Evolutionary conservation across 2,113 vertebrate species (phyloP), one percentile per base, ranked within the genome.

Genomic region (Sisor rabdophorus): DNA sequence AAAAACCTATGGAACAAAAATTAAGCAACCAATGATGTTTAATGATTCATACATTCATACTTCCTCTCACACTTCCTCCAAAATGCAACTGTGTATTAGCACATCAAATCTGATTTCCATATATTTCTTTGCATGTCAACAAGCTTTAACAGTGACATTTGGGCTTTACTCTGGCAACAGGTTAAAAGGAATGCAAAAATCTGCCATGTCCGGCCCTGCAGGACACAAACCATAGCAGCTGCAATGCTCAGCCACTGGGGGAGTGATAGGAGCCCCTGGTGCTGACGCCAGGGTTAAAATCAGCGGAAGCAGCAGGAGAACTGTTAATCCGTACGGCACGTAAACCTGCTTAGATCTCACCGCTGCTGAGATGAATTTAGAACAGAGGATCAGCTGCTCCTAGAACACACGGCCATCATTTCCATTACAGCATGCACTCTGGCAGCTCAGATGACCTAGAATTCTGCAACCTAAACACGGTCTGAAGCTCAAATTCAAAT

Each of bases 1-100:
- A 78, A 48, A 92, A 92, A 88, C 94, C 95, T 97, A 84, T 53
- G 10, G 48, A 53, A 54, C 63, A 1, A 82, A 76, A 17, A 81
- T 9, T 67, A 40, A 10, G 50, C 19, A 30, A 53, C 10, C 2
- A 17, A 83, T 4, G n/a, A 20, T 26, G 15, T 13, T 8, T 6
- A 59, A 32, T 36, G 20, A 32, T 17, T 52, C 2, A 50, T 11
- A 26, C 5, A 24, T 60, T 50, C 55, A 53, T 32, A 47, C 24
- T 8, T 52, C 50, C 58, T 0, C 30, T 56, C 28, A 60, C 28
- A 52, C 19, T 55, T 60, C n/a, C 60, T 30, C 30, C 28, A 63
- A 50, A 52, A 11, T 36, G 12, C 24, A 61, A 30, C 24, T 40
- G 22, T 0, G 17, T 28, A 52, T 52, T 69, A 69, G 11, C 26